Evolutionary conservation across 64 coral and sea anemone species (phyloP).

Genomic region (Pocillopora verrucosa): DNA sequence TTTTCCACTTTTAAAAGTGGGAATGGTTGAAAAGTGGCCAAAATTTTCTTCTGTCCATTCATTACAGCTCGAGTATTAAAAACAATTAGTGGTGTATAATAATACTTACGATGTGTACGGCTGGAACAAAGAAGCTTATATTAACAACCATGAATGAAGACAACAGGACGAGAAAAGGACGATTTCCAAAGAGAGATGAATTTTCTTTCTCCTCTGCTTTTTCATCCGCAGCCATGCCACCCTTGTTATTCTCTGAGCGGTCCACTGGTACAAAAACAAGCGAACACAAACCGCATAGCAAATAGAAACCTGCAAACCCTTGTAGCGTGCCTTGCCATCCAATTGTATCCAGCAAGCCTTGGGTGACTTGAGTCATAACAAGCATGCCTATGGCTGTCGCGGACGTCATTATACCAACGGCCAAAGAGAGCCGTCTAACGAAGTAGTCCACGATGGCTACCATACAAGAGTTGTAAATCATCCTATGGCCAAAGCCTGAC

Average conservation of each 20-base stretch:
- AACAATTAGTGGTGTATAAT: too few species aligned
- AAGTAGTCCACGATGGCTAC: slow-evolving; percentile 51
- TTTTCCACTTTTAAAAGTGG: too few species aligned
- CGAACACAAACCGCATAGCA: slow-evolving; percentile 15
- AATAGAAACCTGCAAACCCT: slow-evolving; percentile 29
- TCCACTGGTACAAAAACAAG: slow-evolving; percentile 30
- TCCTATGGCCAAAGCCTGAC: slow-evolving; percentile 8
- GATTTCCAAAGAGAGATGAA: slow-evolving; percentile 27
- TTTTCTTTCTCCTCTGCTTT: neutral
- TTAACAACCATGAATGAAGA: slow-evolving; percentile 22
- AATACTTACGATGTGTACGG: slow-evolving; percentile 64
- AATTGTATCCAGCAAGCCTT: slow-evolving; percentile 29
- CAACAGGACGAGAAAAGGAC: slow-evolving; percentile 11
- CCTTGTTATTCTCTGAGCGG: neutral
- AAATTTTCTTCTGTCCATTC: too few species aligned
- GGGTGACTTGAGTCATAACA: slow-evolving; percentile 27
- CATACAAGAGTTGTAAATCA: slow-evolving; percentile 19
- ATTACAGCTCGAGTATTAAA: too few species aligned
- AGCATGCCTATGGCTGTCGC: slow-evolving; percentile 35
- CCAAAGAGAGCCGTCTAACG: slow-evolving; percentile 36
- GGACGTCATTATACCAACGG: slow-evolving; percentile 32
- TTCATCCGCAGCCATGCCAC: neutral
- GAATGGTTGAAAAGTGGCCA: too few species aligned
- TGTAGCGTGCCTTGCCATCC: slow-evolving; percentile 41
- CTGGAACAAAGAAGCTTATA: slow-evolving; percentile 42